These are phyloP conservation scores for Physeter macrocephalus DNA, from an alignment of 2,113 vertebrate genomes.

Conservation along the genomic window DNA sequence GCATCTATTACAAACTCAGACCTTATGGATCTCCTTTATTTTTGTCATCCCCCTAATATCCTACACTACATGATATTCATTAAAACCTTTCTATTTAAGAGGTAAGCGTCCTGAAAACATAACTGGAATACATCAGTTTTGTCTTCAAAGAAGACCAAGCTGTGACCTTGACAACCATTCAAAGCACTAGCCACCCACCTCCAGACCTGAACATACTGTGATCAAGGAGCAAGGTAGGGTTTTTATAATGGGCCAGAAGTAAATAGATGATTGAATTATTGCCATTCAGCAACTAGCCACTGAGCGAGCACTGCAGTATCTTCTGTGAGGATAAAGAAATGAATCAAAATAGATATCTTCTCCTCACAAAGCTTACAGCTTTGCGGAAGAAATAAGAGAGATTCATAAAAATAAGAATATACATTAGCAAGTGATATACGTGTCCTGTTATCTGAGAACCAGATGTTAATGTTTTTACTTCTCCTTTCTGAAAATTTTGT, in stretches of 20 bases:
- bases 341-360: background rate
- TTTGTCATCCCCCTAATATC: background rate
- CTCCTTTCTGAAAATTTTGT: background rate
- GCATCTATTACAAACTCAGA: background rate
- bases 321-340: background rate
- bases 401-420: background rate
- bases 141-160: background rate
- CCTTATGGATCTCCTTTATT: background rate
- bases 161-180: background rate
- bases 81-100: background rate
- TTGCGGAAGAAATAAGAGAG: background rate
- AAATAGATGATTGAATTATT: background rate
- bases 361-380: background rate
- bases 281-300: background rate
- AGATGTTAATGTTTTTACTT: background rate
- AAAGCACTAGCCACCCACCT: background rate
- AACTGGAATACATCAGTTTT: background rate
- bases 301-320: background rate
- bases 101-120: background rate
- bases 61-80: accelerated
- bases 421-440: background rate
- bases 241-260: background rate
- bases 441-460: background rate
- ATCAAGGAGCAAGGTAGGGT: background rate
- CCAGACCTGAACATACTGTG: background rate